Percentiles rank a stretch among this genome's conserved stretches.
These are phyloP conservation scores for Cisticola juncidis DNA, from an alignment of 2,113 vertebrate species.

Conservation along the genomic window DNA sequence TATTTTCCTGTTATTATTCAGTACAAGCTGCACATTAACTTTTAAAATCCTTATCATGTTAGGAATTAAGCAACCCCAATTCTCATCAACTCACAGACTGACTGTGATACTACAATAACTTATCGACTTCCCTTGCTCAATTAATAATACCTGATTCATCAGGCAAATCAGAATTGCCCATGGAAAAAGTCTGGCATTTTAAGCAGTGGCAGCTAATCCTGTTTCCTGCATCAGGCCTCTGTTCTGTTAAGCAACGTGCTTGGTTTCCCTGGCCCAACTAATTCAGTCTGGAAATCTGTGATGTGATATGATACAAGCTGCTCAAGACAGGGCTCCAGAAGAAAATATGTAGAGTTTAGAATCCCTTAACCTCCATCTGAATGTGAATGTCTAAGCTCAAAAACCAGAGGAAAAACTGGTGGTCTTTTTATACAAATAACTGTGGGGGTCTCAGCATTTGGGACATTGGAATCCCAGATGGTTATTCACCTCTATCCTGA, in stretches of 20 bases:
- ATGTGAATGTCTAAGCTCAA: background rate
- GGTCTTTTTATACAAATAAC: background rate
- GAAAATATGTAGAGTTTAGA: background rate
- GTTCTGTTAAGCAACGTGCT: rapidly evolving
- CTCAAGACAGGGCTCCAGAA: background rate
- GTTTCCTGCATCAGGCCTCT: background rate
- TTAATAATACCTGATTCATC: background rate
- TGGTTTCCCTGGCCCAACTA: rapidly evolving
- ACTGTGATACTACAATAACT: background rate
- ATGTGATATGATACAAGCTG: background rate
- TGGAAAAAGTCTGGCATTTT: background rate
- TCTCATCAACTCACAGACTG: background rate
- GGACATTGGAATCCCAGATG: background rate
- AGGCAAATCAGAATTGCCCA: background rate
- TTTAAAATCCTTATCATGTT: slow-evolving; percentile 35
- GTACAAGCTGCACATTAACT: slow-evolving; percentile 28
- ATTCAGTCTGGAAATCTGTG: background rate
- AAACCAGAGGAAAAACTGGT: rapidly evolving
- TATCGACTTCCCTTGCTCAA: background rate
- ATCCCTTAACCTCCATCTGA: background rate
- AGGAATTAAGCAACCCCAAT: slow-evolving; percentile 9
- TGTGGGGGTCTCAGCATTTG: background rate
- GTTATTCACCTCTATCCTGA: background rate
- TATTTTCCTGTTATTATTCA: slow-evolving; percentile 57
- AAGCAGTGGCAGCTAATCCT: background rate